Conservation (phyloP, 2,113 vertebrate genomes). For the Cyanoramphus novaezelandiae region DNA sequence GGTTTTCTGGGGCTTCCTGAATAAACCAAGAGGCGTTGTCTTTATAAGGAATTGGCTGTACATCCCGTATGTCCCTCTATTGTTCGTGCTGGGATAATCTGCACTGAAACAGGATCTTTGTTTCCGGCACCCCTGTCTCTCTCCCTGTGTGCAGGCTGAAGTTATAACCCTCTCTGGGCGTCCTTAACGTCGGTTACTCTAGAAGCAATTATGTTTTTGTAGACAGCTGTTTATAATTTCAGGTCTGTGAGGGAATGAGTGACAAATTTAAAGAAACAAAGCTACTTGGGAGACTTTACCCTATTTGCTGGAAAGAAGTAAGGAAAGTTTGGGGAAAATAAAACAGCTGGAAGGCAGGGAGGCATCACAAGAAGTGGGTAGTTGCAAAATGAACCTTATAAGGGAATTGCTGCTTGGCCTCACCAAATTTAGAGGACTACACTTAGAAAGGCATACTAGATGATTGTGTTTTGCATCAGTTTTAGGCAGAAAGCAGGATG, state of each 20-base stretch:
- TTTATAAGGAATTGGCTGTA: slow-evolving; percentile 27
- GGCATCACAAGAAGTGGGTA: neutral
- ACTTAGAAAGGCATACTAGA: neutral
- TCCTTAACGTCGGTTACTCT: neutral
- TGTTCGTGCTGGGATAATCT: slow-evolving; percentile 22
- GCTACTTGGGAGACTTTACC: neutral
- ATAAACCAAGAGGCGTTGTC: neutral
- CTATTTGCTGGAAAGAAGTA: slow-evolving; percentile 12
- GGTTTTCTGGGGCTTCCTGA: neutral
- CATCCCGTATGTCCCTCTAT: neutral
- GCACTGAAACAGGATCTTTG: slow-evolving; percentile 3
- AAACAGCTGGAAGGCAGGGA: slow-evolving; percentile 24
- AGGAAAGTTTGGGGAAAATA: slow-evolving; percentile 31
- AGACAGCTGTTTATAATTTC: slow-evolving; percentile 58
- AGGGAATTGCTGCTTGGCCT: slow-evolving; percentile 6
- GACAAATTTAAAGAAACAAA: slow-evolving; percentile 29
- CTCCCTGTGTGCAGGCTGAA: neutral
- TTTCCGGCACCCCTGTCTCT: neutral
- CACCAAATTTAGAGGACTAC: slow-evolving; percentile 41
- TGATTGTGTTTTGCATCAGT: neutral
- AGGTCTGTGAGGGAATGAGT: slow-evolving; percentile 15
- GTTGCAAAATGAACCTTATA: slow-evolving; percentile 53
- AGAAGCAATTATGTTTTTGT: slow-evolving; percentile 11
- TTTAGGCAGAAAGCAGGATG: neutral
- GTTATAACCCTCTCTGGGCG: neutral